Evolutionary conservation across 2,888 invertebrate species (phyloP).

Genomic region (Xanthorhoe spadicearia): DNA sequence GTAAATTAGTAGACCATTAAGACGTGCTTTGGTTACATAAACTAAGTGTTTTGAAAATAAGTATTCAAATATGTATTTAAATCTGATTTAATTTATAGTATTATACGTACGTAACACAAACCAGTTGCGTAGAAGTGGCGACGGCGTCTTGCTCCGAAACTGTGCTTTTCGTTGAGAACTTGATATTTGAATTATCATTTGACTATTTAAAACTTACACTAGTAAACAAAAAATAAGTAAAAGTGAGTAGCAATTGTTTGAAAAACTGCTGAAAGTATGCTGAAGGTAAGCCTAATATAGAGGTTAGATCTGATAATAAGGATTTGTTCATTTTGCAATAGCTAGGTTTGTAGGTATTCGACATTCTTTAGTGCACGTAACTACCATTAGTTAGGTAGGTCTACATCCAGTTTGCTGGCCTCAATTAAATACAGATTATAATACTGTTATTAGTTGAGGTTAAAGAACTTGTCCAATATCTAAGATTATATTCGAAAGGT

Average conservation of each 20-base stretch:
- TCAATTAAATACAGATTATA: slow-evolving; percentile 74
- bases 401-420: slow-evolving; percentile 68
- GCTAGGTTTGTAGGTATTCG: slow-evolving; percentile 48
- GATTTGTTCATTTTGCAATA: slow-evolving; percentile 62
- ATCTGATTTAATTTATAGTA: slow-evolving; percentile 14
- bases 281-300: slow-evolving; percentile 24
- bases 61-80: slow-evolving; percentile 14
- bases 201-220: neutral
- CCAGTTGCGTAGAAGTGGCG: slow-evolving; percentile 7
- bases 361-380: slow-evolving; percentile 38
- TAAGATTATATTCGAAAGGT: slow-evolving; percentile 18
- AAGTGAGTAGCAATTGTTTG: neutral
- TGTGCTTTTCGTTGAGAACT: slow-evolving; percentile 10
- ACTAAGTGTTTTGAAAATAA: slow-evolving; percentile 18
- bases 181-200: slow-evolving; percentile 4
- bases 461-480: slow-evolving; percentile 25
- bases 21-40: slow-evolving; percentile 24
- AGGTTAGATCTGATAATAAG: slow-evolving; percentile 49
- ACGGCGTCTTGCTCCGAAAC: slow-evolving; percentile 6
- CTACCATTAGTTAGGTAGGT: slow-evolving; percentile 66
- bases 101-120: slow-evolving; percentile 13
- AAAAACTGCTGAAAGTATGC: neutral
- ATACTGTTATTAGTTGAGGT: slow-evolving; percentile 42
- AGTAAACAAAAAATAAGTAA: neutral
- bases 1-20: slow-evolving; percentile 15